Conservation (phyloP, 2,113 vertebrate genomes). For the Caloenas nicobarica region DNA sequence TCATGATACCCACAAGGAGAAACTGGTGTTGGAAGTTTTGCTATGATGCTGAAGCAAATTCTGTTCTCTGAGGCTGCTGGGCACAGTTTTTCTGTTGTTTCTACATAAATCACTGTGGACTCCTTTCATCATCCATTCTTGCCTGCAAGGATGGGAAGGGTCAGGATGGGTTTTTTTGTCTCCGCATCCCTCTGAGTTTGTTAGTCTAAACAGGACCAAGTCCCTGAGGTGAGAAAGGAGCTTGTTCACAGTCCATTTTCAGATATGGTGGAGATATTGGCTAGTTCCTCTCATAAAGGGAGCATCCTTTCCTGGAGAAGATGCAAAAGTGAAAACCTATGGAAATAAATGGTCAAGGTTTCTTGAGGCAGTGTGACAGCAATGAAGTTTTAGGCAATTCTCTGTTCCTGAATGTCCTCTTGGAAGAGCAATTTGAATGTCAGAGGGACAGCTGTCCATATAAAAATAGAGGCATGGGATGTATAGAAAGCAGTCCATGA, state of each 20-base stretch:
- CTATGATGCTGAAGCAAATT: not conserved
- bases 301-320: not conserved
- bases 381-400: not conserved
- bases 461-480: constrained; percentile 8
- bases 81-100: not conserved
- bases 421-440: not conserved
- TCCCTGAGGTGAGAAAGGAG: not conserved
- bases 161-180: not conserved
- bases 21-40: not conserved
- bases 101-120: not conserved
- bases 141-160: not conserved
- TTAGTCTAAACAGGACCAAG: not conserved
- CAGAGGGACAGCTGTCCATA: not conserved
- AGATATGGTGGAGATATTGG: not conserved
- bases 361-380: not conserved
- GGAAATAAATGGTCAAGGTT: not conserved
- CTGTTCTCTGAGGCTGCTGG: not conserved
- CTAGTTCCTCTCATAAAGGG: not conserved
- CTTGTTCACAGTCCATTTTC: not conserved
- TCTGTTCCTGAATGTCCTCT: not conserved
- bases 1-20: not conserved
- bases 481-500: not conserved
- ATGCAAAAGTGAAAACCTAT: not conserved
- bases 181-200: not conserved
- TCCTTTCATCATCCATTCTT: not conserved